These are phyloP conservation scores for Enteromius afrohamiltoni DNA, from an alignment of 2,797 vertebrate genomes.

Conservation along the genomic window DNA sequence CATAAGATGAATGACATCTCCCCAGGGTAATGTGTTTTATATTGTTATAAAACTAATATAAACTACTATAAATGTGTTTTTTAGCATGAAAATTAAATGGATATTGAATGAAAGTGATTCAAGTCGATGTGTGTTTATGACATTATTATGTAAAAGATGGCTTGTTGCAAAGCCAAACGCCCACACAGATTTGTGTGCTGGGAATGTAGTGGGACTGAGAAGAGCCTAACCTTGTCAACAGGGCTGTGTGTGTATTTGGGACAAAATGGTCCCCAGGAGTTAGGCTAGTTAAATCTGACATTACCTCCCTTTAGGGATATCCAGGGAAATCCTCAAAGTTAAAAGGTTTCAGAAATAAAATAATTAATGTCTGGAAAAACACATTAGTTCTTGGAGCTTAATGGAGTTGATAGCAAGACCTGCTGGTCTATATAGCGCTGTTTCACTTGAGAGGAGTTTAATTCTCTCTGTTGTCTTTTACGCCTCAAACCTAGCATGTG, in stretches of 20 bases:
- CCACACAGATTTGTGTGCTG: not conserved
- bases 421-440: not conserved
- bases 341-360: not conserved
- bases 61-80: not conserved
- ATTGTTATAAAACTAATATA: not conserved
- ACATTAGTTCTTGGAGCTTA: not conserved
- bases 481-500: not conserved
- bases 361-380: not conserved
- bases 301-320: conserved; percentile 1
- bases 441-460: conserved; percentile 1
- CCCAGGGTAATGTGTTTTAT: not conserved
- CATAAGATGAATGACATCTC: not conserved
- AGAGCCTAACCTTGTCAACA: not conserved
- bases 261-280: conserved; percentile 9
- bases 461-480: conserved; percentile 11
- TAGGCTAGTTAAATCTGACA: not conserved
- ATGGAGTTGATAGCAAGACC: not conserved
- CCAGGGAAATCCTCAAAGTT: not conserved
- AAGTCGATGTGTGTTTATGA: not conserved
- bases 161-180: not conserved
- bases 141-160: not conserved
- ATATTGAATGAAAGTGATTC: not conserved
- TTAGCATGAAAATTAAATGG: not conserved
- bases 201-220: not conserved
- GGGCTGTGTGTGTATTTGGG: not conserved